Evolutionary conservation across 2,888 invertebrate species (phyloP).

Genomic region (Calameuta filiformis): DNA sequence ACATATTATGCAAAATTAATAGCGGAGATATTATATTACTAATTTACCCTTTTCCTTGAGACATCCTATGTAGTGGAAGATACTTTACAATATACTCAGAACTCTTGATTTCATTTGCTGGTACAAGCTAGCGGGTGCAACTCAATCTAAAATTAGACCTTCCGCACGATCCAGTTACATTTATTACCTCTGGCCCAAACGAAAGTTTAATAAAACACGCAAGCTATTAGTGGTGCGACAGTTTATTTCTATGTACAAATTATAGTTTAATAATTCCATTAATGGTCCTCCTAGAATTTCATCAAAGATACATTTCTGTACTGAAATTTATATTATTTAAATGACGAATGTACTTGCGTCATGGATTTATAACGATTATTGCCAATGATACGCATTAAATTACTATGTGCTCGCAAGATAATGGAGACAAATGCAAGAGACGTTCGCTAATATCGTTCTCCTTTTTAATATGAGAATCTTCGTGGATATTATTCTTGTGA

Average conservation of each 20-base stretch:
- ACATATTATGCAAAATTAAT: not conserved
- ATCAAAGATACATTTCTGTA: not conserved
- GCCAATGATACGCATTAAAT: not conserved
- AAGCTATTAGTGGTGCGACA: not conserved
- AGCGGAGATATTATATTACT: not conserved
- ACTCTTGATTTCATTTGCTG: slow-evolving; percentile 4
- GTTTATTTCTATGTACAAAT: not conserved
- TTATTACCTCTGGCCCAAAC: not conserved
- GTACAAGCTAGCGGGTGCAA: not conserved
- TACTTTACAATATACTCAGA: slow-evolving; percentile 10
- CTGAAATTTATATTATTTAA: not conserved
- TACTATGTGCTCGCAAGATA: not conserved
- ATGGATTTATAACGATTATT: not conserved
- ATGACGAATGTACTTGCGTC: not conserved
- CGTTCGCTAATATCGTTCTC: not conserved
- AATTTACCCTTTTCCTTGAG: slow-evolving; percentile 10
- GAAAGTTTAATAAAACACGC: not conserved
- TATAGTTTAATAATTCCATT: not conserved
- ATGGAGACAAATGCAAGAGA: not conserved
- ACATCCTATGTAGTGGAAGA: not conserved
- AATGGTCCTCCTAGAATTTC: not conserved
- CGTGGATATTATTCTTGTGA: not conserved
- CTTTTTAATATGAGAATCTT: not conserved
- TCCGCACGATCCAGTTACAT: slow-evolving; percentile 11
- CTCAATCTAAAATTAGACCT: slow-evolving; percentile 40